Evolutionary conservation across 2,888 invertebrate genomes (phyloP).

Genomic region (Caenorhabditis wallacei): DNA sequence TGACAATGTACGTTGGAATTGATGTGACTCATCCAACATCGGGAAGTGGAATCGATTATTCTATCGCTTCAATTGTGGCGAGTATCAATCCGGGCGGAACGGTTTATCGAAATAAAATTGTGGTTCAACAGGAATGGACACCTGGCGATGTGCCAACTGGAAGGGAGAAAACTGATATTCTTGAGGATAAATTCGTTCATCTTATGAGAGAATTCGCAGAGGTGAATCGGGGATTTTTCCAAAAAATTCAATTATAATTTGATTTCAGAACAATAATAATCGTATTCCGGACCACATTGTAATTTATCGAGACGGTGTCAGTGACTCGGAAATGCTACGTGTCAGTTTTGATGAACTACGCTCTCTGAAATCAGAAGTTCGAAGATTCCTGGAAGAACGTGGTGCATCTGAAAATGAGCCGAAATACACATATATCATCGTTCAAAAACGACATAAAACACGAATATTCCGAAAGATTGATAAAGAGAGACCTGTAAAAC

Average conservation of each 20-base stretch:
- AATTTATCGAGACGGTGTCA: slow-evolving; percentile 72
- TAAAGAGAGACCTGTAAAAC: not conserved
- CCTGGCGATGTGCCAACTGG: slow-evolving; percentile 29
- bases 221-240: not conserved
- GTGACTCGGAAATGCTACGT: slow-evolving; percentile 68
- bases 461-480: slow-evolving; percentile 51
- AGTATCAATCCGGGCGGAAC: slow-evolving; percentile 65
- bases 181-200: slow-evolving; percentile 43
- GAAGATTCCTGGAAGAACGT: slow-evolving; percentile 1
- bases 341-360: slow-evolving; percentile 53
- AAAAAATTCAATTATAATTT: not conserved
- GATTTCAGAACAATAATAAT: slow-evolving; percentile 52
- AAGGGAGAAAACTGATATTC: slow-evolving; percentile 50
- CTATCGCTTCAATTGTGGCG: slow-evolving; percentile 69
- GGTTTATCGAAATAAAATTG: slow-evolving; percentile 40
- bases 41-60: slow-evolving; percentile 53
- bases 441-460: slow-evolving; percentile 72
- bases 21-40: slow-evolving; percentile 74
- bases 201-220: slow-evolving; percentile 41
- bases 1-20: slow-evolving; percentile 72
- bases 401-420: slow-evolving; percentile 4
- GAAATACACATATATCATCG: slow-evolving; percentile 70
- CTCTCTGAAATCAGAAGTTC: slow-evolving; percentile 41
- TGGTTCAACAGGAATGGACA: slow-evolving; percentile 32
- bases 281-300: slow-evolving; percentile 66